Percentiles rank a stretch among this genome's conserved stretches.
These are phyloP conservation scores for Ophiothrix spiculata DNA, from an alignment of 35 echinoderm and acorn worm genomes.

Conservation along the genomic window DNA sequence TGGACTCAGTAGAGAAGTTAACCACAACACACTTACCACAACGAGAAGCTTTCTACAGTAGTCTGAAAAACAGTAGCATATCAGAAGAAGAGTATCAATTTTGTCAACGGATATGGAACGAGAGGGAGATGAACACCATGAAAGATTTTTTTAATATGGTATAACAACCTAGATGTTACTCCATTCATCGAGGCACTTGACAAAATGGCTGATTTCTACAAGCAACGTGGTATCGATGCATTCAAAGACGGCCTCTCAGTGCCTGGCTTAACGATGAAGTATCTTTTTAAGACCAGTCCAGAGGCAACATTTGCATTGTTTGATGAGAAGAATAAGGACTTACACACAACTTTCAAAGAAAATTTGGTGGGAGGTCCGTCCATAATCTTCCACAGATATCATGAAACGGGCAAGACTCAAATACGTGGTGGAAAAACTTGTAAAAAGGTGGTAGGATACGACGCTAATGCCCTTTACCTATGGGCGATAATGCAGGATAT, in stretches of 20 bases:
- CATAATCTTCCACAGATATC: no score
- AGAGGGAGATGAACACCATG: background rate
- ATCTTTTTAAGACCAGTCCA: no score
- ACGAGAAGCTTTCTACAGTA: slow-evolving; percentile 35
- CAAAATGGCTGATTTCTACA: slow-evolving; percentile 43
- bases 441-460: background rate
- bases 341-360: background rate
- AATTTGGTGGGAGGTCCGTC: background rate
- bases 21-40: background rate
- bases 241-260: slow-evolving; percentile 39
- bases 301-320: background rate
- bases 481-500: background rate
- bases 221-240: background rate
- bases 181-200: slow-evolving; percentile 34
- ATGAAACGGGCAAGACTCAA: slow-evolving; percentile 3
- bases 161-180: slow-evolving; percentile 44
- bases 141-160: slow-evolving; percentile 49
- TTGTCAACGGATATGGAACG: slow-evolving; percentile 17
- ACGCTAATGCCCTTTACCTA: background rate
- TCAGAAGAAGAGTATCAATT: slow-evolving; percentile 39
- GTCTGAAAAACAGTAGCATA: slow-evolving; percentile 19
- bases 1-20: slow-evolving; percentile 36
- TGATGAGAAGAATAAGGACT: background rate
- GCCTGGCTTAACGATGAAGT: no score
- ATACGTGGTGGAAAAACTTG: background rate